Base-by-base conservation (phyloP, 1,140 invertebrate species). In the Calephelis nemesis region DNA sequence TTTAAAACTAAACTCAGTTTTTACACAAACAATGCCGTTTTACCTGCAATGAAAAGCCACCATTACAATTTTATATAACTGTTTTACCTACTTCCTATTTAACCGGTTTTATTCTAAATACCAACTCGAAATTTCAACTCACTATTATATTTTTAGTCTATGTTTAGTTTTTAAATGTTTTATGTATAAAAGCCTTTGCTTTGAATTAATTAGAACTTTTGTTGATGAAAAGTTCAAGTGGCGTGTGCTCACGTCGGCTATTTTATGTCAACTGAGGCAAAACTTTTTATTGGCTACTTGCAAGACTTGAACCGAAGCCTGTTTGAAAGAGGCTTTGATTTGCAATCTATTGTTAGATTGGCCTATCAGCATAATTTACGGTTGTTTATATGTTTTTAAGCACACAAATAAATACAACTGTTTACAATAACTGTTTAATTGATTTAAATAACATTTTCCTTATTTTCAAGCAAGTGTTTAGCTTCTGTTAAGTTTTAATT, bases 1-100 rank as follows among this genome's bases (percentile, higher is more conserved):
- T 74, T 75, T 60, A 72, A 74, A 76, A 69, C 77, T 76, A 79
- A 82, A 75, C 68, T 76, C 67, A 52, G 71, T 74, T 66, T 75
- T 75, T 72, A 75, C 77, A 81, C 68, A 81, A 83, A 85, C 74
- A 77, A 75, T 68, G 70, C 68, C 54, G 70, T 65, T 73, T 45
- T 75, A 82, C 76, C 76, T 78, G 80, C 78, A 73, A 83, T 78
- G 80, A 82, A 78, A 79, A 74, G 65, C 68, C 73, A 76, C 70
- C 71, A 76, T 74, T 77, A 74, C 71, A 75, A 71, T 77, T 85
- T 85, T 85, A 85, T 84, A 80, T 85, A 84, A 85, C 83, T 80
- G 78, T 45, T 82, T 78, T 69, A 63, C 73, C 74, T 73, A 77
- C 74, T 81, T 75, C 74, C 75, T 79, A 66, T 74, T 52, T 47